These are phyloP conservation scores for Nomada goodeniana DNA, from an alignment of 2,888 invertebrate genomes.

Conservation along the genomic window DNA sequence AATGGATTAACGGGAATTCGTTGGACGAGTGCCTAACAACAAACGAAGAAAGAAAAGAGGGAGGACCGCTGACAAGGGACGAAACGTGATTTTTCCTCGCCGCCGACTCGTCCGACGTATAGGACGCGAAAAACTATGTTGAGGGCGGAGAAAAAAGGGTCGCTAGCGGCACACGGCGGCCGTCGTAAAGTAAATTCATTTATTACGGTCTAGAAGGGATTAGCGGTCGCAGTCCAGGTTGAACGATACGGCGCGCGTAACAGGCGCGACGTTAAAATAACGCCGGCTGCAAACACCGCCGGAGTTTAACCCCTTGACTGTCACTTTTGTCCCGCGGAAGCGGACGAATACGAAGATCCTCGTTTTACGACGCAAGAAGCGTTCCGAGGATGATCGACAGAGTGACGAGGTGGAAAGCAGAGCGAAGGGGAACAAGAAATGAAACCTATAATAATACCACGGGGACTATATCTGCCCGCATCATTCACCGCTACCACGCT, in stretches of 20 bases:
- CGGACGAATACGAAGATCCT: conserved; percentile 32
- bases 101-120: neutral
- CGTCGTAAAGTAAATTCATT: conserved; percentile 22
- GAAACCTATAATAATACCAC: conserved; percentile 12
- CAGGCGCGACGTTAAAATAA: conserved; percentile 21
- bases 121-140: neutral
- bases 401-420: neutral
- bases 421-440: neutral
- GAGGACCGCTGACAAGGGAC: too few species aligned
- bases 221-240: neutral
- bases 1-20: conserved; percentile 1
- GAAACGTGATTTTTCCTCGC: neutral
- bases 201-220: conserved; percentile 19
- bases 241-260: conserved; percentile 1
- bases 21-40: neutral
- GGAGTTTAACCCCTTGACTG: neutral
- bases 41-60: neutral
- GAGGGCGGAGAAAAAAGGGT: neutral
- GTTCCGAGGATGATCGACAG: conserved; percentile 18
- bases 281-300: neutral
- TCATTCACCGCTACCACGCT: neutral
- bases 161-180: neutral
- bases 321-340: conserved; percentile 27
- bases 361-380: conserved; percentile 31
- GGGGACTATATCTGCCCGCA: conserved; percentile 27